Conservation (phyloP, 2,113 vertebrate species). For the Casuarius casuarius region DNA sequence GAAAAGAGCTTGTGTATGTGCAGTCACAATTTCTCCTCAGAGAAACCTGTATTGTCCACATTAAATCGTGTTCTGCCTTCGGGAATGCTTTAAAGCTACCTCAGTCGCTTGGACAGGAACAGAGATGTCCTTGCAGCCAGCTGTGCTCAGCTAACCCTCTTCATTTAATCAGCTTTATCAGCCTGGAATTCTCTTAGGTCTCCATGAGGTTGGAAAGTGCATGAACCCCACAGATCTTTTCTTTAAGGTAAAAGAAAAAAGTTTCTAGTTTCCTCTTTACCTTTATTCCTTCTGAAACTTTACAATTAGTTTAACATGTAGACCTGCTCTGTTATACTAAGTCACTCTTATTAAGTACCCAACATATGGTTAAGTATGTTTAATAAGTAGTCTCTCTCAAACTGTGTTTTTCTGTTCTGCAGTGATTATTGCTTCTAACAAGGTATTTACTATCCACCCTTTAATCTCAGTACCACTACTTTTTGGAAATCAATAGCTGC, state of each 20-base stretch:
- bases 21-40: background rate
- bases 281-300: too few relatives aligned
- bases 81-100: background rate
- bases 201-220: background rate
- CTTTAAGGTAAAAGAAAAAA: background rate
- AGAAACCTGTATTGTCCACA: background rate
- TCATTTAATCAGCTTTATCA: background rate
- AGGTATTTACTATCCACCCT: background rate
- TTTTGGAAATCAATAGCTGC: background rate
- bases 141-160: too few relatives aligned
- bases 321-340: background rate
- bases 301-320: too few relatives aligned
- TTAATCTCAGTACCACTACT: background rate
- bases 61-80: background rate
- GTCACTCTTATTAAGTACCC: too few relatives aligned
- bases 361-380: accelerated
- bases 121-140: background rate
- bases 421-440: background rate
- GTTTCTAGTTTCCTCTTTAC: too few relatives aligned
- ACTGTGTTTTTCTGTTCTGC: background rate
- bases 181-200: background rate
- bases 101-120: background rate
- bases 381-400: background rate
- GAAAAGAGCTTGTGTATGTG: background rate
- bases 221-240: background rate